phyloP scores from a whole-genome alignment of 2,888 invertebrate species.

The Lamproptera curius region DNA sequence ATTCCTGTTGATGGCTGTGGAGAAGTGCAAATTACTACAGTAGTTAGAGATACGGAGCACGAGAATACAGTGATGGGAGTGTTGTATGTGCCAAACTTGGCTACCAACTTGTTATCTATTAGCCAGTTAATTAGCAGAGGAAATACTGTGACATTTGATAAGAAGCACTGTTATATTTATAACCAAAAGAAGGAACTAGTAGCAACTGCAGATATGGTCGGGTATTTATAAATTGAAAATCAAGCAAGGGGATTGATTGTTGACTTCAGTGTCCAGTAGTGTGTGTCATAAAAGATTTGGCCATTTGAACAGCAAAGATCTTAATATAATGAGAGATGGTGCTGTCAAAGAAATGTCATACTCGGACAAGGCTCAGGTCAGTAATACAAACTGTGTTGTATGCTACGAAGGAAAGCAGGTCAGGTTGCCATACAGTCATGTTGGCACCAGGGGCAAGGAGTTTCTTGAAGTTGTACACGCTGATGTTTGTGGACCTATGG shows the following conservation, averaged over 20 bases:
- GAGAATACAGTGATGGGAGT: background rate
- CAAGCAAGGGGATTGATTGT: background rate
- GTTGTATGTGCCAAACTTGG: background rate
- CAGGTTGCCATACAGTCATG: background rate
- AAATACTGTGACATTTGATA: too few species aligned
- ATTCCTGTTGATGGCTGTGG: background rate
- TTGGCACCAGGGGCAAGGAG: slow-evolving; percentile 20
- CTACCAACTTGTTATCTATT: too few species aligned
- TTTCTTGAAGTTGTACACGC: too few species aligned
- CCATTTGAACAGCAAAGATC: background rate
- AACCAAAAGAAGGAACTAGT: background rate
- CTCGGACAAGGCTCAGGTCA: background rate
- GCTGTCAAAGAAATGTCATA: background rate
- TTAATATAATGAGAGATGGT: background rate
- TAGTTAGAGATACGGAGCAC: background rate
- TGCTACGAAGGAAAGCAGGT: background rate
- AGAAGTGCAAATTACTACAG: background rate
- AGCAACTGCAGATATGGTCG: background rate
- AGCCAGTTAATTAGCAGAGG: background rate
- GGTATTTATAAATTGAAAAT: too few species aligned
- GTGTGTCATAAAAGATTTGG: background rate
- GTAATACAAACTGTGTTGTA: too few species aligned
- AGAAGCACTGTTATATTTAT: too few species aligned
- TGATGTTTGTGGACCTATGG: slow-evolving; percentile 20
- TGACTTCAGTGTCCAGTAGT: background rate